These are phyloP conservation scores for Drosophila longiperda DNA, from an alignment of 2,888 invertebrate genomes.

Conservation along the genomic window DNA sequence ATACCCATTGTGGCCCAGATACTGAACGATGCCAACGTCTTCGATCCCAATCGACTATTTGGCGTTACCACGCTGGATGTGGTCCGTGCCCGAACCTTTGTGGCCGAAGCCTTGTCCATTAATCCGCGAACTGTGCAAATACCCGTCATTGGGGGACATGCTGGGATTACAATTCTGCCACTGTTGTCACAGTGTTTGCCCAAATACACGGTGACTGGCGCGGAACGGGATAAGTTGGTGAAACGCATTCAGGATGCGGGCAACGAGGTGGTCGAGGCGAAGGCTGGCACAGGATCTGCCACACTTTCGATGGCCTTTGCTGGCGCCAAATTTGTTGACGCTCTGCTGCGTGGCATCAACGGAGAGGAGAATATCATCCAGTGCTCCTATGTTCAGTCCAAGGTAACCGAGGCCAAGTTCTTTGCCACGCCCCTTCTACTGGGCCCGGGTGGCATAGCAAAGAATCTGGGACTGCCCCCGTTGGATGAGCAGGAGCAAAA, in stretches of 20 bases:
- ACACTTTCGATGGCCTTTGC: constrained; percentile 99
- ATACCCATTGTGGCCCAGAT: constrained; percentile 98
- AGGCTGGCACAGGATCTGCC: constrained; percentile 97
- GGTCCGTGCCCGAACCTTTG: constrained; percentile 95
- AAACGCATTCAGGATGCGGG: constrained; percentile 98
- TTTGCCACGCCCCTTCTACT: constrained; percentile 95
- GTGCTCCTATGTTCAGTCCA: constrained; percentile 95
- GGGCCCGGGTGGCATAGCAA: constrained; percentile 90
- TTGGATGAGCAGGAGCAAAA: constrained; percentile 91
- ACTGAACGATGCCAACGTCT: constrained; percentile 88
- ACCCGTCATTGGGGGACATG: constrained; percentile 98
- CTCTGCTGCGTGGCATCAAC: constrained; percentile 92
- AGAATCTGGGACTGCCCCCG: constrained; percentile 95
- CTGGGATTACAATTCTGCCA: constrained; percentile 98
- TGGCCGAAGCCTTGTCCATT: constrained; percentile 93
- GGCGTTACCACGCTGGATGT: constrained; percentile 98
- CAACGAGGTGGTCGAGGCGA: constrained; percentile 94
- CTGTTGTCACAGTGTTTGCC: constrained; percentile 95
- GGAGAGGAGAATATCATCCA: constrained; percentile 92
- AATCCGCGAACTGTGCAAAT: constrained; percentile 92
- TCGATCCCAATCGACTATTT: constrained; percentile 94
- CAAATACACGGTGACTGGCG: constrained; percentile 89
- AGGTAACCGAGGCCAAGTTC: constrained; percentile 93
- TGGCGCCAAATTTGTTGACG: constrained; percentile 93
- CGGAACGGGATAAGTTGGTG: constrained; percentile 92